Base-by-base conservation (phyloP, 2,797 vertebrate genomes). In the Chromobotia macracanthus region DNA sequence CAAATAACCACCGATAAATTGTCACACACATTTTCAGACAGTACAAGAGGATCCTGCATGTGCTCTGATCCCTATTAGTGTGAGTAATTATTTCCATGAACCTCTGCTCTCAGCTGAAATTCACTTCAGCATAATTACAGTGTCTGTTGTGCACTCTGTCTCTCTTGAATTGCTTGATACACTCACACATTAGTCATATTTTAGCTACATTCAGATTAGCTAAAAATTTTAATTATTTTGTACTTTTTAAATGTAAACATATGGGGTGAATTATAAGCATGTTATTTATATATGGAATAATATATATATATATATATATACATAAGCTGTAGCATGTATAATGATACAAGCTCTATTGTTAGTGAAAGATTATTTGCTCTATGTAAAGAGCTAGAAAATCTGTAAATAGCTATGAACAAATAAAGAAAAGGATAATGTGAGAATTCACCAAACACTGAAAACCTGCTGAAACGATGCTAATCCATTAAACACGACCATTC, bases 11-110 rank as follows among this genome's bases (percentile, higher is more conserved):
- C 31, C 3, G 31, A 31, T 31, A 31, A 3, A 31, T 46, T 67
- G 21, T 75, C 50, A 25, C 64, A 55, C 51, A 28, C 15, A 66
- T 44, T 18, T 13, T 67, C 53, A 61, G 23, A n/a, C 75, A 69
- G 25, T 5, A 44, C 71, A 64, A 12, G 1, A 23, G 35, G 13
- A 46, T 53, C 15, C 16, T 69, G 44, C 67, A 53, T 18, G 31
- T n/a, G 18, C 31, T 53, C 18, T 64, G 72, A 46, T 28, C 41
- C 11, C 65, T 50, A 6, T 60, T 50, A 41, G 23, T 61, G 15
- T 58, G 21, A 8, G 18, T 13, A 13, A 21, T 60, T 60, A n/a
- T 63, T 63, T 72, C 21, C 25, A 74, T 1, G 63, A 46, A 51
- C 58, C 18, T 60, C 0, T 0, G 25, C 18, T 66, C 67, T 61